phyloP scores from a whole-genome alignment of 2,797 vertebrate genomes.

The Gadopsis marmoratus region DNA sequence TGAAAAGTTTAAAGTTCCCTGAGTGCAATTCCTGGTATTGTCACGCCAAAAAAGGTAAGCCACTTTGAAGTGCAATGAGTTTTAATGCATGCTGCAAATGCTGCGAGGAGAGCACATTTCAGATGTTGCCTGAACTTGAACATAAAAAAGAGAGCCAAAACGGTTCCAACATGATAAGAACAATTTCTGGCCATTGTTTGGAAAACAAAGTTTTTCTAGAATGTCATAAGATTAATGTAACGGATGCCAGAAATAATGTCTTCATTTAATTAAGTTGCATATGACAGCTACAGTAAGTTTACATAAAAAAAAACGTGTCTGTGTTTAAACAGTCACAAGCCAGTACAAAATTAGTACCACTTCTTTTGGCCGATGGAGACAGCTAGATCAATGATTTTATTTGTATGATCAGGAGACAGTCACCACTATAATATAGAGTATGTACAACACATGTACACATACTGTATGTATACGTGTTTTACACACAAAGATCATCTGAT shows the following conservation, averaged over 20 bases:
- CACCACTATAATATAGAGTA: background rate
- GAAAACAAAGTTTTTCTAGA: background rate
- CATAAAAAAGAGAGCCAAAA: background rate
- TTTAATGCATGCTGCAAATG: background rate
- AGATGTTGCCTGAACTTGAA: background rate
- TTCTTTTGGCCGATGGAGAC: background rate
- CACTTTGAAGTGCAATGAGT: background rate
- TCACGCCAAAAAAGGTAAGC: slow-evolving; percentile 9
- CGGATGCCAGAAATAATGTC: background rate
- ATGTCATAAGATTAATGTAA: background rate
- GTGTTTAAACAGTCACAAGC: background rate
- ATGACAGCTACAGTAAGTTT: background rate
- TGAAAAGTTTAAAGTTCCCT: slow-evolving; percentile 73
- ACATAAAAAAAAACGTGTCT: background rate
- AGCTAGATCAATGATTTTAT: background rate
- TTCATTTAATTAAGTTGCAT: background rate
- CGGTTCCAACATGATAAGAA: background rate
- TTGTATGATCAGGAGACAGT: background rate
- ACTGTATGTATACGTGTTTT: background rate
- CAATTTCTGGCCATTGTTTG: background rate
- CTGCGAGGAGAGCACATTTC: background rate
- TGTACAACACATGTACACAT: background rate
- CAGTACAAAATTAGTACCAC: background rate
- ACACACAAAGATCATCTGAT: background rate
- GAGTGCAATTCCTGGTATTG: slow-evolving; percentile 45